Evolutionary conservation across 2,888 invertebrate species (phyloP).

Genomic region (Oscheius sp.): DNA sequence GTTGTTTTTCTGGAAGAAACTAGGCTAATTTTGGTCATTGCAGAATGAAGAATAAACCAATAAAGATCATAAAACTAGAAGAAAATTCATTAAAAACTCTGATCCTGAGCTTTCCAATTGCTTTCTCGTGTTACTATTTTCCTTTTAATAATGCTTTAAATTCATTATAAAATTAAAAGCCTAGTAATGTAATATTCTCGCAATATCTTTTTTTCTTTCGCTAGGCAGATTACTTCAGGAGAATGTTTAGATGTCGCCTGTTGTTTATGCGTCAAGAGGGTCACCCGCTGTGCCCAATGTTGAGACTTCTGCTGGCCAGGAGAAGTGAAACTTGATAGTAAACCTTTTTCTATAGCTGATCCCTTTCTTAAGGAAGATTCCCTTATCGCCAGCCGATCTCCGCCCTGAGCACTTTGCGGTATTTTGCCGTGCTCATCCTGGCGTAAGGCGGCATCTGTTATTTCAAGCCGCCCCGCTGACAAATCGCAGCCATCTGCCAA

Average conservation of each 20-base stretch:
- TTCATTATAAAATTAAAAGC: no score
- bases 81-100: no score
- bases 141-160: no score
- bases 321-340: neutral
- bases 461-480: slow-evolving; percentile 22
- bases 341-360: neutral
- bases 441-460: slow-evolving; percentile 29
- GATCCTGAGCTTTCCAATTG: no score
- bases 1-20: no score
- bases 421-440: slow-evolving; percentile 12
- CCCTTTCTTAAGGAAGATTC: neutral
- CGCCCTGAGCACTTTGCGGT: slow-evolving; percentile 19
- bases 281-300: slow-evolving; percentile 1
- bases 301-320: neutral
- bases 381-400: slow-evolving; percentile 4
- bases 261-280: slow-evolving; percentile 12
- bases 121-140: no score
- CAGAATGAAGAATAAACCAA: no score
- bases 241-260: neutral
- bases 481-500: slow-evolving; percentile 25
- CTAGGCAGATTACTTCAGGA: no score
- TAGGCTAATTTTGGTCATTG: no score
- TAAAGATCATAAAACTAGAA: no score
- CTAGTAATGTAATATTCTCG: no score
- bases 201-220: no score